Evolutionary conservation across 2,888 invertebrate genomes (phyloP).

Genomic region (Megamerina dolium): DNA sequence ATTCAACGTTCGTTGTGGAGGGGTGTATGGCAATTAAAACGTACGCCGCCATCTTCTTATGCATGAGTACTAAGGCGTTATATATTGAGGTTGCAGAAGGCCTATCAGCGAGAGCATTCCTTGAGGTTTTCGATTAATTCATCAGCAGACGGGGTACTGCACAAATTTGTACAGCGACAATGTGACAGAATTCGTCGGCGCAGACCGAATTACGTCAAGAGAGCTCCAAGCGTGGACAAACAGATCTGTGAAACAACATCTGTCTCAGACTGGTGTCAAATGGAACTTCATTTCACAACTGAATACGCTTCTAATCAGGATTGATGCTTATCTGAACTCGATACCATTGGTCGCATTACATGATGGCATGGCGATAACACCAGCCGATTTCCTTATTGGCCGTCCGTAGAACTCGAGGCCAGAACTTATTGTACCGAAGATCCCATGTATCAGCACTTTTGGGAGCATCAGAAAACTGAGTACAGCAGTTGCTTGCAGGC

Average conservation of each 20-base stretch:
- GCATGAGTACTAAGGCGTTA: slow-evolving; percentile 12
- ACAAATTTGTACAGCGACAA: slow-evolving; percentile 3
- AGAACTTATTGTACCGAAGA: not conserved
- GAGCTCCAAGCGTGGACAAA: no score
- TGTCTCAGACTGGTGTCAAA: not conserved
- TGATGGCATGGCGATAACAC: no score
- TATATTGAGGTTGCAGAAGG: slow-evolving; percentile 14
- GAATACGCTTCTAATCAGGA: not conserved
- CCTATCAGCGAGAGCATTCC: slow-evolving; percentile 8
- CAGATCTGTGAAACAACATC: not conserved
- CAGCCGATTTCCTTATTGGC: not conserved
- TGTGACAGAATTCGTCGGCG: slow-evolving; percentile 10
- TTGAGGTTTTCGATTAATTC: slow-evolving; percentile 10
- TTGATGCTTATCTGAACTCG: slow-evolving; percentile 1
- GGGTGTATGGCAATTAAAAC: not conserved
- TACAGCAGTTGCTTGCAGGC: slow-evolving; percentile 5
- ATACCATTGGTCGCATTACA: slow-evolving; percentile 8
- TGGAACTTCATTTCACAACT: not conserved
- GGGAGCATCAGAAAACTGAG: slow-evolving; percentile 10
- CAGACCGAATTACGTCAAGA: no score
- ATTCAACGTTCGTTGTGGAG: slow-evolving; percentile 1
- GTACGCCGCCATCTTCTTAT: slow-evolving; percentile 5
- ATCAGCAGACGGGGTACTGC: slow-evolving; percentile 1
- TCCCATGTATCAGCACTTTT: slow-evolving; percentile 8
- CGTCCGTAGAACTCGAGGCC: not conserved